Evolutionary conservation across 2,113 vertebrate species (phyloP), one percentile per base, ranked within the genome.

Genomic region (Eidolon helvum): DNA sequence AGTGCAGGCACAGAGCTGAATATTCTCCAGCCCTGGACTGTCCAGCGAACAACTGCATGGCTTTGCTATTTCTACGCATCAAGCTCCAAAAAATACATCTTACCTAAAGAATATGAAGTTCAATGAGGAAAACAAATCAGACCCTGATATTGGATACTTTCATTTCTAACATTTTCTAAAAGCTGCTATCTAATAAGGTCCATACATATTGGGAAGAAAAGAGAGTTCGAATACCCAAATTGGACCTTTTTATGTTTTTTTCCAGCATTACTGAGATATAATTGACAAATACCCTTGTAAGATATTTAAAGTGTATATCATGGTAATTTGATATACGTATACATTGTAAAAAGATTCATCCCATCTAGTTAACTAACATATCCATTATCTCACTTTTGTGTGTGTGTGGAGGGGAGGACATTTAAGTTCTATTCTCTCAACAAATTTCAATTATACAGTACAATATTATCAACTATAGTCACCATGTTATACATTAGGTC

Each of bases 11-110:
- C 61, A 11, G 53, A 28, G 1, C 11, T 0, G 22, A 74, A 72
- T 26, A 7, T 38, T 93, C 91, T 86, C 90, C 11, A 3, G 45
- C 68, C 72, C 85, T 30, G 0, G 1, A 1, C 30, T 1, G 79
- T 78, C 40, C 84, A 63, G 38, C 0, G 0, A 90, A 77, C 28
- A 50, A 85, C 18, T 33, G 90, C 21, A 5, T 43, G 55, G 35
- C 7, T 53, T 50, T 80, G 94, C 79, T 90, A 65, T 83, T 96
- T 91, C 90, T 43, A 68, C 83, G 87, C 84, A 84, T 57, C 95
- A 55, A 55, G 28, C 61, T 75, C 71, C 50, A 65, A 69, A 63
- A 63, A 71, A 11, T 1, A 45, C 19, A 50, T 57, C 30, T 59
- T 63, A 90, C 53, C 85, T 48, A 71, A 90, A 53, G 45, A 84